A percentile compares a stretch with the other conserved stretches of the same genome.
phyloP scores from a whole-genome alignment of 2,113 vertebrate species.

The Seriola aureovittata region DNA sequence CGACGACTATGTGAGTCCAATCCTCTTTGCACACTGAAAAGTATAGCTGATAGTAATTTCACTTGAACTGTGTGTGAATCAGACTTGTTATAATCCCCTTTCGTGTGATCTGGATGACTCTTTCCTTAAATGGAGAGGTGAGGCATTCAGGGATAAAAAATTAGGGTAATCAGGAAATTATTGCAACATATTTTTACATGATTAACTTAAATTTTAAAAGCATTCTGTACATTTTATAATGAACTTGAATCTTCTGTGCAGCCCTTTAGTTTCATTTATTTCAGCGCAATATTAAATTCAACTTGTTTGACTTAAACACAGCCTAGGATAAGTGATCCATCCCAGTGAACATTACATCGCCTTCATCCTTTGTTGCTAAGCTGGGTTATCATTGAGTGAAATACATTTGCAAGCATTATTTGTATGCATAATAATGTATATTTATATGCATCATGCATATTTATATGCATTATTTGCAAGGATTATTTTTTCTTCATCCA shows the following conservation, averaged over 20 bases:
- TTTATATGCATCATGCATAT: too few species aligned
- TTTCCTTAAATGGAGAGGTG: conserved; percentile 19
- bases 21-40: conserved; percentile 58
- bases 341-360: background rate
- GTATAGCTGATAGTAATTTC: conserved; percentile 53
- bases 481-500: background rate
- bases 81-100: conserved; percentile 57
- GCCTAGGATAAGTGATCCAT: background rate
- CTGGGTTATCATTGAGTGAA: background rate
- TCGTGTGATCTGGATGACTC: conserved; percentile 49
- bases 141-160: conserved; percentile 27
- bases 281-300: background rate
- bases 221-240: background rate
- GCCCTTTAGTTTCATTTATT: background rate
- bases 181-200: background rate
- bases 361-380: background rate
- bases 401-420: background rate
- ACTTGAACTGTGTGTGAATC: conserved; percentile 60
- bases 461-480: too few species aligned
- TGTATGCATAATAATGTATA: too few species aligned
- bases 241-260: background rate
- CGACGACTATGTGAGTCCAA: conserved; percentile 95
- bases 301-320: background rate
- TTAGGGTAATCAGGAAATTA: conserved; percentile 32
- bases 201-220: conserved; percentile 16